Base-by-base conservation (phyloP, 2,888 invertebrate species). In the Epicampocera succincta region DNA sequence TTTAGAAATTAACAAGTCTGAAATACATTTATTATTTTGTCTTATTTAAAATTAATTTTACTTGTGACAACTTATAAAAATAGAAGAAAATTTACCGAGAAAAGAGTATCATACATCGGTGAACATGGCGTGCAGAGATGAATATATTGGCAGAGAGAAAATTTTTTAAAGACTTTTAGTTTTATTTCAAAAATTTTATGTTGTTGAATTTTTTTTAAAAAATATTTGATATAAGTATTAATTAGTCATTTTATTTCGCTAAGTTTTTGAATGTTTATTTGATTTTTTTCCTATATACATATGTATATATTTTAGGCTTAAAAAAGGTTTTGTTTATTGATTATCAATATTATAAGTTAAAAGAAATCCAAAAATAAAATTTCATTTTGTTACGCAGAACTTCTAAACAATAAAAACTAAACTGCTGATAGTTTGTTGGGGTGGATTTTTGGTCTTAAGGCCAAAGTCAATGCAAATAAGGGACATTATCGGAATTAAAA, bases 1-100 rank as follows among this genome's bases (percentile, higher is more conserved):
- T 73, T 76, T 76, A 21, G 46, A 68, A 77, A 81, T 73, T 44
- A 48, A 71, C 63, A 81, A 81, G 81, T 81, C 81, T 81, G 81
- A 81, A 66, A 19, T 33, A 61, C 17, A 38, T 40, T 29, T 42
- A 50, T 13, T 54, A 60, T 54, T 11, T 77, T 66, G 44, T 6
- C 11, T 52, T 73, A 15, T 63, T 72, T 65, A 56, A 29, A n/a
- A n/a, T n/a, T 48, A n/a, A 60, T 15, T 13, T 25, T 42, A 15
- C 0, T 15, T 42, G 25, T 46, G 44, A 29, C 54, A 68, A 33
- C 6, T 50, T 40, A 48, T 11, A 46, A 46, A 46, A 8, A 58
- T 0, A 11, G 11, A 56, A 58, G 9, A 1, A 58, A 58, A 13
- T 40, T 8, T 38, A 17, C 33, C 33, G 25, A 25, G 5, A 25